Evolutionary conservation across 1,140 invertebrate genomes (phyloP).

Genomic region (Cataglyphis hispanica): DNA sequence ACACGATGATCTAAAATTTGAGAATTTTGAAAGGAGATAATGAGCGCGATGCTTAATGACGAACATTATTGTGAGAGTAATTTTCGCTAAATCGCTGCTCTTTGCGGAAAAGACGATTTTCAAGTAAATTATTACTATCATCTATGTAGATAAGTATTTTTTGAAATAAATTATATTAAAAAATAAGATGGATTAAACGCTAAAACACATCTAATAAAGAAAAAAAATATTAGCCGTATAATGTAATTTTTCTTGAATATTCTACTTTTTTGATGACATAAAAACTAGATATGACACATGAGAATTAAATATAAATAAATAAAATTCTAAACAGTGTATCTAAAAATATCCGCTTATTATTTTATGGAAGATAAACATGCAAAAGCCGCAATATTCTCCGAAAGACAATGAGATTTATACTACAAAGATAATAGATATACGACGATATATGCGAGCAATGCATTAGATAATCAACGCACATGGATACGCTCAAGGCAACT

Average conservation of each 20-base stretch:
- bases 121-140: background rate
- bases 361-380: background rate
- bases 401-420: background rate
- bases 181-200: too few species aligned
- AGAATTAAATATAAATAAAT: too few species aligned
- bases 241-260: background rate
- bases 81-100: background rate
- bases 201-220: background rate
- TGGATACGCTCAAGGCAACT: background rate
- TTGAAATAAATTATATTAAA: background rate
- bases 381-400: background rate
- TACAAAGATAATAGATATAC: slow-evolving; percentile 30
- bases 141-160: background rate
- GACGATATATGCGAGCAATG: slow-evolving; percentile 1
- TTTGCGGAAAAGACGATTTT: background rate
- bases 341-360: background rate
- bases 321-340: background rate
- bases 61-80: background rate
- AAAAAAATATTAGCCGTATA: background rate
- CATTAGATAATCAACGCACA: slow-evolving; percentile 30
- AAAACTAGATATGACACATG: background rate
- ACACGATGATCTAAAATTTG: slow-evolving; percentile 30
- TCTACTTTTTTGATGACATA: background rate
- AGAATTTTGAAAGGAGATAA: slow-evolving; percentile 53
- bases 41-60: slow-evolving; percentile 22